Percentiles rank a stretch among this genome's conserved stretches.
Conservation (phyloP, 2,888 invertebrate species). For the Melikaiella ostensackeni region DNA sequence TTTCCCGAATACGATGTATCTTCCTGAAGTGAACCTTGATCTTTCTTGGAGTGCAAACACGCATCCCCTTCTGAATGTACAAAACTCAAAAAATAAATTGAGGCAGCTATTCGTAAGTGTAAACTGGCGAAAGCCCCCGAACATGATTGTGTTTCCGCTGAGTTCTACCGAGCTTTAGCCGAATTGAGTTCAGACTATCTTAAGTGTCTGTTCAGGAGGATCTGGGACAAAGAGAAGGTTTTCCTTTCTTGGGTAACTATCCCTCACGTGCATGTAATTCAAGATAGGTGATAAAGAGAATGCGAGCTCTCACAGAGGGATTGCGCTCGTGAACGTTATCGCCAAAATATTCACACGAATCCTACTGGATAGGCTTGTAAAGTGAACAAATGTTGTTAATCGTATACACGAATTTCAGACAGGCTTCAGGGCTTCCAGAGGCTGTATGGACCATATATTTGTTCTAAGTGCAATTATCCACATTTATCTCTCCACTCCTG, state of each 20-base stretch:
- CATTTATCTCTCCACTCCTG: conserved; percentile 30
- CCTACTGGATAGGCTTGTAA: background rate
- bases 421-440: conserved; percentile 43
- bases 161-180: background rate
- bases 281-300: background rate
- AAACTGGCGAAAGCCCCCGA: background rate
- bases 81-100: background rate
- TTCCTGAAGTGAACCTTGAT: no score
- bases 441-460: conserved; percentile 54
- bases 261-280: no score
- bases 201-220: background rate
- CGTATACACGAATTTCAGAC: conserved; percentile 49
- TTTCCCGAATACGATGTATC: background rate
- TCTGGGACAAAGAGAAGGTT: background rate
- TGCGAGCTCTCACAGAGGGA: no score
- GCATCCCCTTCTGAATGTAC: background rate
- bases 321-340: no score
- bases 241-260: no score
- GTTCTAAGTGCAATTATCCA: conserved; percentile 43
- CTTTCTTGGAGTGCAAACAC: background rate
- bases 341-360: background rate
- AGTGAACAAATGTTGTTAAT: no score
- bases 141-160: background rate
- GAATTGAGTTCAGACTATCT: background rate
- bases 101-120: background rate